Conservation (phyloP, 1,140 invertebrate genomes). For the Drosophila paulistorum region DNA sequence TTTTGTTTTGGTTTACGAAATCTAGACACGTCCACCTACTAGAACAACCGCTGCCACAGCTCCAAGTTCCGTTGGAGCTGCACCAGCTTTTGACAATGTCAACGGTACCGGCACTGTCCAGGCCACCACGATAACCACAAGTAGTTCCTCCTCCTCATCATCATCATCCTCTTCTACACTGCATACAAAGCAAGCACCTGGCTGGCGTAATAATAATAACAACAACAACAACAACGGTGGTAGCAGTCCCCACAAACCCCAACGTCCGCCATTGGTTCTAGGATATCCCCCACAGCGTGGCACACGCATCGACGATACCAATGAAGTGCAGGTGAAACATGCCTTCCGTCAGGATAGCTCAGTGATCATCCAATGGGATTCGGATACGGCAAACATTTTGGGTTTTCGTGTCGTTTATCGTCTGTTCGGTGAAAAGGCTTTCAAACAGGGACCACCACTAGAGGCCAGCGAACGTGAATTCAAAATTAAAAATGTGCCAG, state of each 20-base stretch:
- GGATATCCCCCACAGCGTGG: conserved; percentile 87
- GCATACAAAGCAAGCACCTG: conserved; percentile 48
- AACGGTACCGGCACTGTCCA: conserved; percentile 69
- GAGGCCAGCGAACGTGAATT: conserved; percentile 94
- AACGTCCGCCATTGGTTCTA: conserved; percentile 88
- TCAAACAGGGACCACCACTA: conserved; percentile 93
- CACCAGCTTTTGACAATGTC: conserved; percentile 48
- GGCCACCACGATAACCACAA: conserved; percentile 64
- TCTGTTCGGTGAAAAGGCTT: conserved; percentile 94
- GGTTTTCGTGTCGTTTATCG: conserved; percentile 95
- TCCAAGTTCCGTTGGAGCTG: conserved; percentile 37
- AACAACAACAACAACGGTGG: conserved; percentile 57
- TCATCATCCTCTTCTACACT: conserved; percentile 33
- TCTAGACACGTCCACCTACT: conserved; percentile 65
- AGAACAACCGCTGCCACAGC: conserved; percentile 44
- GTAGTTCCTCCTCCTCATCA: conserved; percentile 45
- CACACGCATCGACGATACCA: conserved; percentile 85
- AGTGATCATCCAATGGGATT: conserved; percentile 96
- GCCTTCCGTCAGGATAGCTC: conserved; percentile 93
- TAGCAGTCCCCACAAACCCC: conserved; percentile 84
- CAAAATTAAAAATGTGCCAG: conserved; percentile 95
- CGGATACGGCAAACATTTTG: conserved; percentile 91
- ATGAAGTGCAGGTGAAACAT: conserved; percentile 92
- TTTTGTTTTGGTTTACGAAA: conserved; percentile 15
- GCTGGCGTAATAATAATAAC: conserved; percentile 77